These are phyloP conservation scores for Danio jaintianensis DNA, from an alignment of 2,797 vertebrate genomes.

Conservation along the genomic window DNA sequence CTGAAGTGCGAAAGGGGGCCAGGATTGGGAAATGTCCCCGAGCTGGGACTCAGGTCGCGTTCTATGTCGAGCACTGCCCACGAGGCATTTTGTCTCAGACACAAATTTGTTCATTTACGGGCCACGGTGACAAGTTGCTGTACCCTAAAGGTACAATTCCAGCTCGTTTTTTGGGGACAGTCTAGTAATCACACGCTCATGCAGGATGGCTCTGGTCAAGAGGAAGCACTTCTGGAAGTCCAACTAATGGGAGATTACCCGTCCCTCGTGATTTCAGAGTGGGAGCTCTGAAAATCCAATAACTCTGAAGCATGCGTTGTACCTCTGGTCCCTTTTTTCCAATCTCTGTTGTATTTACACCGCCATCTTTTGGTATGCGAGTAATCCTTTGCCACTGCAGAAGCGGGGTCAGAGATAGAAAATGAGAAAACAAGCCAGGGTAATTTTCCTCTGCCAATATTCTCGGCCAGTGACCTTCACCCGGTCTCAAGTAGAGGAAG, in stretches of 20 bases:
- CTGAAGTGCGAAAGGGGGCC: no score
- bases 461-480: conserved; percentile 49
- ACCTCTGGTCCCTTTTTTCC: conserved; percentile 28
- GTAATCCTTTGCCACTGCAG: conserved; percentile 35
- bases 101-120: no score
- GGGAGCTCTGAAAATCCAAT: conserved; percentile 18
- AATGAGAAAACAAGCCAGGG: conserved; percentile 45
- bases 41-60: no score
- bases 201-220: background rate
- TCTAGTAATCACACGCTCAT: conserved; percentile 4
- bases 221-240: conserved; percentile 1
- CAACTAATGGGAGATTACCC: conserved; percentile 5
- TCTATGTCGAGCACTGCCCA: no score
- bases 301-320: background rate
- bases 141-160: no score
- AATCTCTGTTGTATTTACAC: conserved; percentile 50
- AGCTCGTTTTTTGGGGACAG: background rate
- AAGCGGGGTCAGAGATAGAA: conserved; percentile 45
- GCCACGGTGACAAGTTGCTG: no score
- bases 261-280: background rate
- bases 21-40: no score
- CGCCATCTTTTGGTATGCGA: conserved; percentile 28
- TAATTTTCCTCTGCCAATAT: conserved; percentile 51
- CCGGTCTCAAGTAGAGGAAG: conserved; percentile 45
- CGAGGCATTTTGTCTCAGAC: no score